A percentile compares a stretch with the other conserved stretches of the same genome.
Conservation (phyloP, 2,888 invertebrate genomes). For the Ichneumon xanthorius region DNA sequence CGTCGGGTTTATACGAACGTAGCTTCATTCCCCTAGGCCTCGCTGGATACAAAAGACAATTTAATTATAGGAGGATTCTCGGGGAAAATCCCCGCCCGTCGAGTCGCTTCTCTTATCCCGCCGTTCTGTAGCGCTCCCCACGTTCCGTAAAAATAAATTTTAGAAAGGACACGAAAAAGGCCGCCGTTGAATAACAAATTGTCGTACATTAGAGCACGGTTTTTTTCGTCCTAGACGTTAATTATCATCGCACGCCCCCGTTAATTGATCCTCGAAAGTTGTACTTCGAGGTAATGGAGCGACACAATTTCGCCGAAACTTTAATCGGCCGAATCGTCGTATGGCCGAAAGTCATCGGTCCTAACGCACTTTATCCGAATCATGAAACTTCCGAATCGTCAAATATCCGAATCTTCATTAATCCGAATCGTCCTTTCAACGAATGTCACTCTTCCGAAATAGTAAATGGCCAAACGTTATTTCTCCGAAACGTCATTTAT, state of each 20-base stretch:
- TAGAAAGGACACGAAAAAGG: not conserved
- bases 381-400: too few species aligned
- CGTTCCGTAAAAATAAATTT: not conserved
- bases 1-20: constrained; percentile 75
- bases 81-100: constrained; percentile 66
- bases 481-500: too few species aligned
- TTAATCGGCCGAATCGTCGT: too few species aligned
- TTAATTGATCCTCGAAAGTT: not conserved
- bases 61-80: constrained; percentile 80
- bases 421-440: too few species aligned
- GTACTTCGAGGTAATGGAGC: too few species aligned
- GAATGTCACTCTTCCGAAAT: too few species aligned
- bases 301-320: too few species aligned
- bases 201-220: not conserved
- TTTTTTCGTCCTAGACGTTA: not conserved
- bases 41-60: constrained; percentile 80
- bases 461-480: too few species aligned
- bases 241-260: too few species aligned
- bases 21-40: constrained; percentile 77
- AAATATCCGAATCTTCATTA: too few species aligned
- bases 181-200: not conserved
- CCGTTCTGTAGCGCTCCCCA: not conserved
- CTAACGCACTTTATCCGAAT: too few species aligned
- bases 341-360: too few species aligned
- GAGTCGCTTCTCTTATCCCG: constrained; percentile 3